A percentile compares a stretch with the other conserved stretches of the same genome.
Evolutionary conservation across 2,888 invertebrate genomes (phyloP).

Genomic region (Pheosia tremula): DNA sequence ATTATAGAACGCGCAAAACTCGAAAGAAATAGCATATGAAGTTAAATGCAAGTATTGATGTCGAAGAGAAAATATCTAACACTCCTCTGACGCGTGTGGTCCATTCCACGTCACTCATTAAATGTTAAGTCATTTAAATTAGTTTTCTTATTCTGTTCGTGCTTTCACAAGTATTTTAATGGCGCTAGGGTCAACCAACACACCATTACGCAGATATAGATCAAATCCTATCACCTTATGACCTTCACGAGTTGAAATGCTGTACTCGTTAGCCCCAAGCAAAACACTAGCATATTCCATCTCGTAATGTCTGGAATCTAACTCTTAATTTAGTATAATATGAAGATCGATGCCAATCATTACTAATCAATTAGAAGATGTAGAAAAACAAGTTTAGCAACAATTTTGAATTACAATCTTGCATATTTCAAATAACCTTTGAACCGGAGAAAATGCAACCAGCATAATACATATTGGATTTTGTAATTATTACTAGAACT

Average conservation of each 20-base stretch:
- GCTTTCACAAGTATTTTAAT: constrained; percentile 66
- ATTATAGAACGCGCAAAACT: constrained; percentile 7
- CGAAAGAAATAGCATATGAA: constrained; percentile 17
- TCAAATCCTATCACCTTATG: constrained; percentile 58
- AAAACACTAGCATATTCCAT: constrained; percentile 14
- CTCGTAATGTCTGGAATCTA: not conserved
- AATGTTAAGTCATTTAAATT: constrained; percentile 64
- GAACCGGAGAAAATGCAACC: constrained; percentile 27
- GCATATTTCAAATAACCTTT: constrained; percentile 27
- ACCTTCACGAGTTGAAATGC: constrained; percentile 60
- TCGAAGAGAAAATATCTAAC: constrained; percentile 23
- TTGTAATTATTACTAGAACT: constrained; percentile 66
- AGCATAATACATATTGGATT: constrained; percentile 48
- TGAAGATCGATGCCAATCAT: constrained; percentile 12
- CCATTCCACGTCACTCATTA: constrained; percentile 44
- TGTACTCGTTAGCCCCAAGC: constrained; percentile 50
- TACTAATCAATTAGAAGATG: constrained; percentile 32
- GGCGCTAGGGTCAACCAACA: constrained; percentile 61
- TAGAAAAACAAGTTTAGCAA: constrained; percentile 25
- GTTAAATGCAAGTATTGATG: constrained; percentile 16
- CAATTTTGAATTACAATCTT: constrained; percentile 25
- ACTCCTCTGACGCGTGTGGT: constrained; percentile 46
- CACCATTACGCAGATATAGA: constrained; percentile 72
- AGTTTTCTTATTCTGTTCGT: constrained; percentile 57
- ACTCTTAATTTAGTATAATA: not conserved